phyloP scores from a whole-genome alignment of 2,113 vertebrate genomes.

The Tauraco erythrolophus region DNA sequence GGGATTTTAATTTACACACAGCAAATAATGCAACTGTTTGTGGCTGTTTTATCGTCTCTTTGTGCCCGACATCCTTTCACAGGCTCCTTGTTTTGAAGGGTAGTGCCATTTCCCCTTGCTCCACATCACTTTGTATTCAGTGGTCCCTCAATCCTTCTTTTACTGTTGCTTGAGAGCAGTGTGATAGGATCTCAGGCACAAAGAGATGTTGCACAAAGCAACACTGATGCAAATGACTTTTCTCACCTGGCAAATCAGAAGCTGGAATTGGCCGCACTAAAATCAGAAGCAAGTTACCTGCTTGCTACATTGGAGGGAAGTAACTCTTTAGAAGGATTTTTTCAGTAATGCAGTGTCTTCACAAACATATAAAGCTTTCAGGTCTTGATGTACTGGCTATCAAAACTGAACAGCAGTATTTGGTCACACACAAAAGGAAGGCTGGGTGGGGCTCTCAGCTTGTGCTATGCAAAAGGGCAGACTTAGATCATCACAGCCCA shows the following conservation, averaged over 20 bases:
- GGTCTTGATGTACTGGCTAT: background rate
- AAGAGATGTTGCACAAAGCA: background rate
- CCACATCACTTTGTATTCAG: background rate
- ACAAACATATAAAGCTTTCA: background rate
- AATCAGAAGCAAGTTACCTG: background rate
- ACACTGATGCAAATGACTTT: background rate
- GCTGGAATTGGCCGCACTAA: background rate
- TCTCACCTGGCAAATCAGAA: background rate
- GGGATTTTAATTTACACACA: too few species aligned
- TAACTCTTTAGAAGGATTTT: background rate
- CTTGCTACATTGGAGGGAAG: background rate
- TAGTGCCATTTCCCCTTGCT: background rate
- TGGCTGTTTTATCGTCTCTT: too few species aligned
- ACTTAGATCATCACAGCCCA: too few species aligned
- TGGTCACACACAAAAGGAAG: background rate
- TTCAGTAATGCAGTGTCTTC: background rate
- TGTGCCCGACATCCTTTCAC: too few species aligned
- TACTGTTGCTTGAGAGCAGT: background rate
- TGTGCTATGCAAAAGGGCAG: background rate
- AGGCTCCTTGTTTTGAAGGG: background rate
- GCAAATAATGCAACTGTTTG: too few species aligned
- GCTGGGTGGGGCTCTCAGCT: background rate
- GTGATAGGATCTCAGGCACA: background rate
- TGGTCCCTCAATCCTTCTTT: background rate
- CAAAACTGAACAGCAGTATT: background rate